Evolutionary conservation across 2,113 vertebrate species (phyloP), one percentile per base, ranked within the genome.

Genomic region (Smithornis capensis): DNA sequence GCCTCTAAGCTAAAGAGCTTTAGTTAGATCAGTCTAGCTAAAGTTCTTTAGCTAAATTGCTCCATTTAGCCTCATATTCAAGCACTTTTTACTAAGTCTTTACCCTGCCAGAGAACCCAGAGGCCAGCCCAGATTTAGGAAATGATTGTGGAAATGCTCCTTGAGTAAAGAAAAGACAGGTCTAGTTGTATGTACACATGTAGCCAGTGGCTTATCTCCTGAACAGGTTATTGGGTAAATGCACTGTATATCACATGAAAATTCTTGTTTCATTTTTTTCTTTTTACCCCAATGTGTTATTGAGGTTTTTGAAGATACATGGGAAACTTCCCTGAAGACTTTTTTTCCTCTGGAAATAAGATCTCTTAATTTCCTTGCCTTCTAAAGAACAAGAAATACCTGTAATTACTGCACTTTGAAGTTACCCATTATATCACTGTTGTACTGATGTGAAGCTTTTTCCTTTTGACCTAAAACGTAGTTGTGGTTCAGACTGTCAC

Each of bases 1-100:
- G 47, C 37, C 73, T 25, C 80, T 78, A 59, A 86, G 85, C 76
- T 93, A 95, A 95, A 91, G 64, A 90, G 87, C 94, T 95, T 96
- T 93, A 90, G 55, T 67, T 56, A 92, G 85, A 96, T 93, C 59
- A 89, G 29, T 63, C n/a, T 78, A 52, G 70, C 87, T 94, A 52
- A 96, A 91, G 65, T 67, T 62, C 82, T 92, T 95, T 42, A 60
- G 63, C 47, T 87, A 83, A 96, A 84, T 75, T 31, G 3, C 37
- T 90, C 52, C 47, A 52, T 82, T 88, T 90, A 90, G 91, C 59
- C 24, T 76, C 65, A 60, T 16, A 76, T n/a, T 94, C n/a, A 38
- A 70, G 22, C 29, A 55, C 56, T 85, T 90, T 87, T 68, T 79
- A 19, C 19, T 27, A 19, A 50, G 33, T 68, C 42, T 78, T 77